Evolutionary conservation across 1,140 invertebrate genomes (phyloP), one percentile per base, ranked within the genome.

Genomic region (Parapsyche elsis): DNA sequence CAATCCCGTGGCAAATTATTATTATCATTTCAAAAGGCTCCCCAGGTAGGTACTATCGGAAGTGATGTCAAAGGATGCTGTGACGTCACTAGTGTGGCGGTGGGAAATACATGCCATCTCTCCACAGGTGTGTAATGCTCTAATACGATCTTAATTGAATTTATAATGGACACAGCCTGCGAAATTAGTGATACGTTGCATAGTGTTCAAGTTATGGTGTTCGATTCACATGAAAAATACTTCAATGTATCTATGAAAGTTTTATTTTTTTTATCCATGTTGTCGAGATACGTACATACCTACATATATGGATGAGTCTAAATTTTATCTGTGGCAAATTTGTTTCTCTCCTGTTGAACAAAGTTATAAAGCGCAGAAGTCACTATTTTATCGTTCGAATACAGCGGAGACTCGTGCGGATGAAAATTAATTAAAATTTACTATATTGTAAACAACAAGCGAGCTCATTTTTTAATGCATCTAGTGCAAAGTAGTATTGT

Each of bases 1-100:
- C 76, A 78, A 78, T 70, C 70, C 61, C 23, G 44, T 19, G 44
- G 49, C 61, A 53, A 64, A 78, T 78, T 78, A 78, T 78, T 78
- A 78, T 78, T 78, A 78, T 57, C 61, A 71, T 78, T 78, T 67
- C 57, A 70, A 70, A 67, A 23, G 14, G 19, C 61, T 78, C 45
- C 61, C 76, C 49, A 12, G 49, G 5, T 7, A 7, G 45, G 19
- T 78, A 70, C 21, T 45, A 75, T 75, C 46, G 44, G 44, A 78
- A 23, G 14, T 71, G 76, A 71, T 61, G 64, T 78, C 76, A 78
- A 70, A 78, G 76, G 57, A 75, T 70, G n/a, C 24, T 53, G 21
- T 71, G 76, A 38, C 16, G 38, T 24, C 70, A 26, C 16, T 19
- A 5, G 26, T 23, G 10, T n/a, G 21, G 0, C 9, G 46, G 73